These are phyloP conservation scores for Lithophane ornitopus DNA, from an alignment of 2,888 invertebrate species.

Conservation along the genomic window DNA sequence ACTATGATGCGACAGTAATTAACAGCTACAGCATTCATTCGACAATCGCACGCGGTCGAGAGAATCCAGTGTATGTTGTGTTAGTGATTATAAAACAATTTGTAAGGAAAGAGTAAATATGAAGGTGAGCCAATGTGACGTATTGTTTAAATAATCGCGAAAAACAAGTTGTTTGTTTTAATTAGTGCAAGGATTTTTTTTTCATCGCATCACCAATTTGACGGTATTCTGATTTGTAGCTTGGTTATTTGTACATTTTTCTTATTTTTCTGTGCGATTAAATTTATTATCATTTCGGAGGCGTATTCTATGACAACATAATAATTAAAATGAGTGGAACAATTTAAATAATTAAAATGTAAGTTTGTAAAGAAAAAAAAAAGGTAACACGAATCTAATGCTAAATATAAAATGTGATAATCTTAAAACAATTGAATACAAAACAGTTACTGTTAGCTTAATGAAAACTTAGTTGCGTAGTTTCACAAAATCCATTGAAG, in stretches of 20 bases:
- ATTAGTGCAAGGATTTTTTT: slow-evolving; percentile 1
- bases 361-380: no score
- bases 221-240: slow-evolving; percentile 29
- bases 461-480: not conserved
- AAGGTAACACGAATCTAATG: not conserved
- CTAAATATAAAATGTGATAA: not conserved
- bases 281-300: not conserved
- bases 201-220: not conserved
- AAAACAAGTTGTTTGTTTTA: not conserved
- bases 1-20: slow-evolving; percentile 52
- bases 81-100: slow-evolving; percentile 52
- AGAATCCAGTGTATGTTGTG: slow-evolving; percentile 61
- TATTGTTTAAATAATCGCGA: slow-evolving; percentile 19
- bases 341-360: not conserved
- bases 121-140: slow-evolving; percentile 63
- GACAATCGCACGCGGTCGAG: slow-evolving; percentile 59
- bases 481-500: not conserved
- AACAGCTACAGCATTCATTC: slow-evolving; percentile 61
- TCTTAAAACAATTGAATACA: not conserved
- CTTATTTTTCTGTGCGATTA: not conserved
- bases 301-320: no score
- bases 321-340: not conserved
- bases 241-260: not conserved
- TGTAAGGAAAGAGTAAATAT: slow-evolving; percentile 49
- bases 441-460: not conserved